phyloP scores from a whole-genome alignment of 30 jellyfish, hydroid and myxozoan species.

The Aurelia aurita complex sp. Pacific region DNA sequence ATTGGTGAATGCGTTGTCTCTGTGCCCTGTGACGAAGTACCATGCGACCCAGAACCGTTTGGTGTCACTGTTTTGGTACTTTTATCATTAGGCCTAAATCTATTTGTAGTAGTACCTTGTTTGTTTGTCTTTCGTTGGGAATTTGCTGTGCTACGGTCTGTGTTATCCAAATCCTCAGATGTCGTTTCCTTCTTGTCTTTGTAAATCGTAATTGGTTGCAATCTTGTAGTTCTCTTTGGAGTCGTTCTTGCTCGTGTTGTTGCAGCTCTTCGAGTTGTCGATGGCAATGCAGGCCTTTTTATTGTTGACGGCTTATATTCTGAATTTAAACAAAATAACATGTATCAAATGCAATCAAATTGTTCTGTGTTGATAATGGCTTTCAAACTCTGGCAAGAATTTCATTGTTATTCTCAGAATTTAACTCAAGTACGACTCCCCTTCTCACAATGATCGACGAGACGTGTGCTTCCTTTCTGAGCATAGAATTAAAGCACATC shows the following conservation, averaged over 20 bases:
- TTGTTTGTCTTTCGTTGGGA: conserved; percentile 2
- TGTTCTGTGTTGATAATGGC: too few relatives aligned
- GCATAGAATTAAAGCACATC: too few relatives aligned
- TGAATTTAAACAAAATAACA: conserved; percentile 7
- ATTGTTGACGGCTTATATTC: conserved; percentile 42
- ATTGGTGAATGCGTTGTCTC: conserved; percentile 50
- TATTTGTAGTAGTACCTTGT: conserved; percentile 12
- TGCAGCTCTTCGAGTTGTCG: conserved; percentile 22
- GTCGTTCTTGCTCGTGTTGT: conserved; percentile 56
- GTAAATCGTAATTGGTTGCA: conserved; percentile 43
- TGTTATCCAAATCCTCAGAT: too few relatives aligned
- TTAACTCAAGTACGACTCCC: too few relatives aligned
- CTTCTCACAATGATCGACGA: too few relatives aligned
- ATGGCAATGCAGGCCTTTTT: background rate
- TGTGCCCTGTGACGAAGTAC: conserved; percentile 43
- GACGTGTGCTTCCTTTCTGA: too few relatives aligned
- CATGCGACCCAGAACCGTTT: conserved; percentile 11
- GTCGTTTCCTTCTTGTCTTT: conserved; percentile 1
- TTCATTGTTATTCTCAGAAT: too few relatives aligned
- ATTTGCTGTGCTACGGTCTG: conserved; percentile 1
- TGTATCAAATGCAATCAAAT: background rate
- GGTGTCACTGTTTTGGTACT: conserved; percentile 10
- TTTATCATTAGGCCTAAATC: conserved; percentile 2
- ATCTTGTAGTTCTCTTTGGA: conserved; percentile 19
- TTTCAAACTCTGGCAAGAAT: too few relatives aligned